These are phyloP conservation scores for Xiphorhynchus erythropygius DNA, from an alignment of 2,797 vertebrate genomes.

Conservation along the genomic window DNA sequence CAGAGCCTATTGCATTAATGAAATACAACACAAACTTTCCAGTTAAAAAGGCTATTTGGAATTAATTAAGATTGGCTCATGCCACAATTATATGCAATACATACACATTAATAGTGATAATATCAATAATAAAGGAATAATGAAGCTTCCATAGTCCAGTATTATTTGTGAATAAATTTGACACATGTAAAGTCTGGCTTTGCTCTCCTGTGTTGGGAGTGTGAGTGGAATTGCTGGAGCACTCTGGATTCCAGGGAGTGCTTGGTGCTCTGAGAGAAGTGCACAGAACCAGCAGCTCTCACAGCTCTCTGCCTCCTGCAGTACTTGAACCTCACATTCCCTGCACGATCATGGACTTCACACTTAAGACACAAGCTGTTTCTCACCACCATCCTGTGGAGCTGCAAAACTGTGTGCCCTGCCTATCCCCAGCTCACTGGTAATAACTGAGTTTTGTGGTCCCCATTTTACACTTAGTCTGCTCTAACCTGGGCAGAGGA, in stretches of 20 bases:
- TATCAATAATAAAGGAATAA: background rate
- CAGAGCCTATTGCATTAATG: slow-evolving; percentile 25
- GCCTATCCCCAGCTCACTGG: background rate
- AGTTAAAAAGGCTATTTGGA: slow-evolving; percentile 19
- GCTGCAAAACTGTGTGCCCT: background rate
- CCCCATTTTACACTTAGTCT: background rate
- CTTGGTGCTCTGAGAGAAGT: background rate
- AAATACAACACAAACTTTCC: slow-evolving; percentile 32
- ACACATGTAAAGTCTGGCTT: background rate
- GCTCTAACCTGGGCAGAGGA: background rate
- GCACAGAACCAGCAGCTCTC: background rate
- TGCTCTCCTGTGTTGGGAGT: background rate
- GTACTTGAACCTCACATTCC: background rate
- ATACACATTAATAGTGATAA: background rate
- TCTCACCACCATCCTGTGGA: background rate
- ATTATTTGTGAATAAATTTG: background rate
- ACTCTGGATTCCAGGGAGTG: background rate
- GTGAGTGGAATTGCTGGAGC: background rate
- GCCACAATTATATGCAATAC: background rate
- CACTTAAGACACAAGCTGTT: background rate
- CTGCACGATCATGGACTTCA: background rate
- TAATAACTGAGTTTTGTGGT: background rate
- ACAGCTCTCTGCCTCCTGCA: background rate
- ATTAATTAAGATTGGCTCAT: slow-evolving; percentile 1
- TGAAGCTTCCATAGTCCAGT: background rate